Evolutionary conservation across 2,797 vertebrate species (phyloP).

Genomic region (Cygnus olor): DNA sequence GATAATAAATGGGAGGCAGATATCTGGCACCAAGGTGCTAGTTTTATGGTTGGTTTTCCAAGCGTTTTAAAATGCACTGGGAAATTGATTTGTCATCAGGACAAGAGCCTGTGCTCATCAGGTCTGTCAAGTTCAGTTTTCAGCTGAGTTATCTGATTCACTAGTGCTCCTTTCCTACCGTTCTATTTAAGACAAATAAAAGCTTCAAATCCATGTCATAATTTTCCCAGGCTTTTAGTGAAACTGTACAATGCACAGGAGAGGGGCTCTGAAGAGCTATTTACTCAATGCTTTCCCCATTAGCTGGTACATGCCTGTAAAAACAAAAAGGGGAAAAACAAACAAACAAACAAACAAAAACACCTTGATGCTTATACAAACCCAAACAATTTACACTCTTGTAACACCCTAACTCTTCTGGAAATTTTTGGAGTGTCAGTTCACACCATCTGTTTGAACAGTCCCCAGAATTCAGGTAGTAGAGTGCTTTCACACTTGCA

Average conservation of each 20-base stretch:
- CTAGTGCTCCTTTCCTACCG: neutral
- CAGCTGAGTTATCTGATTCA: conserved; percentile 22
- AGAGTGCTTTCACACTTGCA: neutral
- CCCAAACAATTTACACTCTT: neutral
- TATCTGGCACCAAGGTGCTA: neutral
- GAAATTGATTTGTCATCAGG: conserved; percentile 29
- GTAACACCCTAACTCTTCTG: neutral
- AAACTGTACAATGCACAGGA: neutral
- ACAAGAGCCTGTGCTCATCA: neutral
- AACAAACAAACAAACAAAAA: neutral
- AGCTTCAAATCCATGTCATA: neutral
- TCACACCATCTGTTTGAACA: neutral
- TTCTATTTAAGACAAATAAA: conserved; percentile 15
- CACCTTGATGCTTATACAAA: neutral
- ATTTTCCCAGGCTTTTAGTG: neutral
- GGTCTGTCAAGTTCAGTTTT: conserved; percentile 18
- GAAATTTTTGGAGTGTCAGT: neutral
- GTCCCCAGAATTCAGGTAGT: neutral
- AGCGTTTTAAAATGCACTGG: conserved; percentile 7
- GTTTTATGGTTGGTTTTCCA: conserved; percentile 2
- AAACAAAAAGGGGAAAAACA: neutral
- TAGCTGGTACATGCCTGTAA: neutral
- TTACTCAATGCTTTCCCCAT: neutral
- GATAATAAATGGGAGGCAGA: neutral
- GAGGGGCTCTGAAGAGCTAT: neutral